Evolutionary conservation across 2,797 vertebrate species (phyloP).

Genomic region (Chloroceryle amazona): DNA sequence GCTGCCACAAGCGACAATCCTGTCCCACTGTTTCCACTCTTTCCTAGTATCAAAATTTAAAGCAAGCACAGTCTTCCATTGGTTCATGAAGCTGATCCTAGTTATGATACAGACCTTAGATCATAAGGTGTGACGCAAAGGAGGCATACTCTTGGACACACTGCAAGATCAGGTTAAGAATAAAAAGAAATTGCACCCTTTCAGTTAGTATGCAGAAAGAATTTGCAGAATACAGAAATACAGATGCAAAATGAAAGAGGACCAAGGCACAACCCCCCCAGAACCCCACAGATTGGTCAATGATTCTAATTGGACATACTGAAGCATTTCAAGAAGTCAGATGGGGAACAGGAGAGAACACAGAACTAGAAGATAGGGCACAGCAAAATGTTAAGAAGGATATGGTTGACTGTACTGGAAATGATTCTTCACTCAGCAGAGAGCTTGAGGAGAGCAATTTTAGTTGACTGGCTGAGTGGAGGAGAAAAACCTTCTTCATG

Average conservation of each 20-base stretch:
- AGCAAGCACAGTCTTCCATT: neutral
- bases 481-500: neutral
- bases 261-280: neutral
- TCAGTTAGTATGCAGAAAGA: neutral
- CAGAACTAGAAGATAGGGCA: neutral
- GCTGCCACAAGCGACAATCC: neutral
- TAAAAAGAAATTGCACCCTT: neutral
- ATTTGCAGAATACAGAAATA: neutral
- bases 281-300: neutral
- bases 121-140: neutral
- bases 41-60: neutral
- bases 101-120: neutral
- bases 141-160: neutral
- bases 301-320: neutral
- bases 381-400: neutral
- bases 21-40: neutral
- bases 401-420: neutral
- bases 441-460: neutral
- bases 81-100: neutral
- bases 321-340: neutral
- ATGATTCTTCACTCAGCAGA: neutral
- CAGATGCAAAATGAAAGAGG: neutral
- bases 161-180: neutral
- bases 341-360: neutral
- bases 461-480: neutral